A percentile compares a stretch with the other conserved stretches of the same genome.
These are phyloP conservation scores for Parasteatoda tepidariorum DNA, from an alignment of 1,140 invertebrate genomes.

Conservation along the genomic window DNA sequence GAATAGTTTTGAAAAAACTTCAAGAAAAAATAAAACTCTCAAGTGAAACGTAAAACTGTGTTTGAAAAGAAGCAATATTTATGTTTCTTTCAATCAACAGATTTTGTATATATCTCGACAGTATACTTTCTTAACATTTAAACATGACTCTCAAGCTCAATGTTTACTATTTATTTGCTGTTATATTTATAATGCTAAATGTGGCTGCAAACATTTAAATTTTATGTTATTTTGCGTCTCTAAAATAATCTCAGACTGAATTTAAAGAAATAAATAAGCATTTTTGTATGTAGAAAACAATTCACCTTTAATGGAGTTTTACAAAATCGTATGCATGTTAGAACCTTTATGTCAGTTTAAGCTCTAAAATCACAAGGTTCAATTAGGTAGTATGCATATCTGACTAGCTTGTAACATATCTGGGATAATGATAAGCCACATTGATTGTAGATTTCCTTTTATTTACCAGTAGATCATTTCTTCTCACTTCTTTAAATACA, in stretches of 20 bases:
- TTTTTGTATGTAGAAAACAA: neutral
- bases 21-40: no score
- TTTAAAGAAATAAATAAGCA: neutral
- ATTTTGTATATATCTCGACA: neutral
- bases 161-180: no score
- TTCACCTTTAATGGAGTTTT: neutral
- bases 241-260: neutral
- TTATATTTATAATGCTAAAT: no score
- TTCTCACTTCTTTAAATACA: neutral
- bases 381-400: constrained; percentile 57
- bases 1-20: no score
- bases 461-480: neutral
- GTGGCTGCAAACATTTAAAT: no score
- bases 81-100: no score
- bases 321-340: constrained; percentile 41
- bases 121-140: neutral
- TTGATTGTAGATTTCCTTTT: constrained; percentile 7
- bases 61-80: no score
- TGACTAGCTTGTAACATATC: constrained; percentile 57
- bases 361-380: constrained; percentile 32
- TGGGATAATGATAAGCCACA: constrained; percentile 18
- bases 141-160: neutral
- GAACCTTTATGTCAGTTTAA: constrained; percentile 37
- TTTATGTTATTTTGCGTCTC: no score
- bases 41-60: no score